Evolutionary conservation across 2,797 vertebrate species (phyloP).

Genomic region (Perodicticus potto): DNA sequence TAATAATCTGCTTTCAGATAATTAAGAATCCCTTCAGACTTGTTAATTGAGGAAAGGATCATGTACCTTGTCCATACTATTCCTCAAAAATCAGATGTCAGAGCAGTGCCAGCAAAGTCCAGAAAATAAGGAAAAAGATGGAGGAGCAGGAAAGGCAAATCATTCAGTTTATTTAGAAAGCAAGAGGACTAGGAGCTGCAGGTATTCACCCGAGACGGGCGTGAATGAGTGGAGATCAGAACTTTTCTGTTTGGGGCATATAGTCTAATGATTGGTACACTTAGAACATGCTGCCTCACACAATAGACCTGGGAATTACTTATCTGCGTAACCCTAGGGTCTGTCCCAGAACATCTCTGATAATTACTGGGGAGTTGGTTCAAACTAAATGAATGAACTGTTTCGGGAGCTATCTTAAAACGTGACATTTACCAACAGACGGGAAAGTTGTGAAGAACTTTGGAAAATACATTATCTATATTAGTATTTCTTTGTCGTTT

Average conservation of each 20-base stretch:
- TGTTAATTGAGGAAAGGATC: neutral
- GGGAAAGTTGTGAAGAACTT: neutral
- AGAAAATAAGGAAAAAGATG: neutral
- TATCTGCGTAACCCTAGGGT: neutral
- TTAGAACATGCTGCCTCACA: neutral
- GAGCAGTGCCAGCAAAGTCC: neutral
- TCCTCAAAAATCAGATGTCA: constrained; percentile 21
- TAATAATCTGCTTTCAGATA: neutral
- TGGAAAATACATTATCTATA: neutral
- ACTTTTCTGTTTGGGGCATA: neutral
- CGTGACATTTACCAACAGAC: neutral
- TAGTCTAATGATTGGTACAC: neutral
- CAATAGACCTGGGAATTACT: neutral
- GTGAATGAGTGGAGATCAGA: neutral
- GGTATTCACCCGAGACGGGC: neutral
- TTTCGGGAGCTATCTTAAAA: neutral
- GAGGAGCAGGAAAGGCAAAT: neutral
- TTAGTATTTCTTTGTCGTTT: neutral
- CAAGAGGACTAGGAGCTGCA: neutral
- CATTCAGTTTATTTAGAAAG: constrained; percentile 23
- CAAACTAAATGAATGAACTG: neutral
- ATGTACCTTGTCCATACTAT: neutral
- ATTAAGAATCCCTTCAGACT: constrained; percentile 20
- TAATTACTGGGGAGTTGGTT: neutral
- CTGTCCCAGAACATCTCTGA: neutral